Evolutionary conservation across 2,888 invertebrate species (phyloP), one percentile per base, ranked within the genome.

Genomic region (Rhingia campestris): DNA sequence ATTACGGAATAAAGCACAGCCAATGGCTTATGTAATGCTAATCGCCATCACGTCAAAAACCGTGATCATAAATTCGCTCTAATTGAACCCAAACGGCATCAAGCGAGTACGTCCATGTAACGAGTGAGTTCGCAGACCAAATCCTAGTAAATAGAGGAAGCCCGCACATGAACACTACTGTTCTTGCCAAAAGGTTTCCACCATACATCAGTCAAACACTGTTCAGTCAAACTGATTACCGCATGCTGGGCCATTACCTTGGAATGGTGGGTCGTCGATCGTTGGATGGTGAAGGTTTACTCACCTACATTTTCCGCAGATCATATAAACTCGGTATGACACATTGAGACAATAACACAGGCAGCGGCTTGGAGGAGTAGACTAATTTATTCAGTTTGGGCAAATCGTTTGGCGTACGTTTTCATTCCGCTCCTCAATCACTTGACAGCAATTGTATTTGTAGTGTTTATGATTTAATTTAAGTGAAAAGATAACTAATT

Each of bases 111-210:
- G 39, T 45, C 32, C 66, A 53, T 61, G 32, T 22, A 51, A 7
- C 12, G 9, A n/a, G 61, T 47, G 51, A 53, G 39, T 33, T 53
- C 39, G n/a, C 51, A 59, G 45, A 59, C 47, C 54, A 39, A 82
- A 72, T 69, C 47, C 74, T 58, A 69, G 54, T 56, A 56, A 14
- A 14, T 30, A 12, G 47, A 2, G 10, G 51, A 41, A 56, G 45
- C 51, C 47, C 56, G 47, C 79, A 51, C 43, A 67, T 69, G 35
- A 72, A 49, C 67, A 37, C 41, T 58, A 41, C 67, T 56, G 51
- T 61, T 81, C 70, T 81, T 76, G 79, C 69, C 64, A 58, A 79
- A 79, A 69, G 69, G 73, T 74, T 73, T 69, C 43, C 63, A 43
- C 51, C 30, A 76, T 81, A 54, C 54, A 59, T 59, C 41, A 14